Conservation (phyloP, 2,888 invertebrate species). For the Mesorhabditis spiculigera region DNA sequence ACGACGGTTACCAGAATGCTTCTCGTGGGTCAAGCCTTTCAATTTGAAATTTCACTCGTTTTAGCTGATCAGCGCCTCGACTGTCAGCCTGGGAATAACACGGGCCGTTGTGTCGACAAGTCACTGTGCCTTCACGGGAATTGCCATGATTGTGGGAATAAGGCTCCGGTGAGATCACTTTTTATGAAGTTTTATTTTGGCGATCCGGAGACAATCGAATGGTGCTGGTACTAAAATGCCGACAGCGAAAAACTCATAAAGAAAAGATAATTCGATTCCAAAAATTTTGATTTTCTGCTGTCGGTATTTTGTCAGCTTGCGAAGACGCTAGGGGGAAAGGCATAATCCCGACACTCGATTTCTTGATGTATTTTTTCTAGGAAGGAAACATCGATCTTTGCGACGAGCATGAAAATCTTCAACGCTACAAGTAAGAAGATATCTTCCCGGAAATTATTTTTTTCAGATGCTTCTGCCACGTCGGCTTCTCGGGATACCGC, state of each 20-base stretch:
- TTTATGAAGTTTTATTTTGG: neutral
- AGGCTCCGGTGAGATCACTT: neutral
- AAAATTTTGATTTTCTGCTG: too few relatives aligned
- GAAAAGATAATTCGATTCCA: too few relatives aligned
- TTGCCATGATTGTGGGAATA: neutral
- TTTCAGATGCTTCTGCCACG: neutral
- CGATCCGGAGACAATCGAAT: too few relatives aligned
- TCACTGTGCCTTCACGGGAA: neutral
- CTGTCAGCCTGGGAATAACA: conserved; percentile 1
- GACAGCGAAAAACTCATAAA: too few relatives aligned
- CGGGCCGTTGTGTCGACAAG: neutral
- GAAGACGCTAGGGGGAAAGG: neutral
- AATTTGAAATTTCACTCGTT: neutral
- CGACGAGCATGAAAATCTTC: neutral
- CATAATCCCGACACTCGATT: neutral
- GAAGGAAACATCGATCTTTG: neutral
- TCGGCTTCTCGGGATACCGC: neutral
- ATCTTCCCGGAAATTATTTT: neutral
- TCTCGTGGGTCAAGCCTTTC: neutral
- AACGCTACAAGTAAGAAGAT: neutral
- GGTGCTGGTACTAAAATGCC: too few relatives aligned
- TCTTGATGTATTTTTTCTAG: neutral
- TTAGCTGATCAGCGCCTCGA: neutral
- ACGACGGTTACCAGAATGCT: conserved; percentile 14
- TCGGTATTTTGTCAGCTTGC: too few relatives aligned